Evolutionary conservation across 2,888 invertebrate species (phyloP).

Genomic region (Archaeoteleia sp.): DNA sequence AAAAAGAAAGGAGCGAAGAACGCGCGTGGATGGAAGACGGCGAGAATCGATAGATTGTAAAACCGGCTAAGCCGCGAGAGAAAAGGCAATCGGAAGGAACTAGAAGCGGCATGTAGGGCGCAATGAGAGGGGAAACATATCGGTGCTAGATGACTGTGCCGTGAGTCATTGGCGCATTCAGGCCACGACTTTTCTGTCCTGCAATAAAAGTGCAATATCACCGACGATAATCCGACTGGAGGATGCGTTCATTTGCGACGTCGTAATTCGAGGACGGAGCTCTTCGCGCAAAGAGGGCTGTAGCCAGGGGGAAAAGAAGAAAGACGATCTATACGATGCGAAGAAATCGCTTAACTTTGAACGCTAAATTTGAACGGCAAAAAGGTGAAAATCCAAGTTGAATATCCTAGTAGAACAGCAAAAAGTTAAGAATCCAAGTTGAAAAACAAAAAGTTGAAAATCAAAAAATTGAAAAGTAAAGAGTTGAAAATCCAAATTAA

Average conservation of each 20-base stretch:
- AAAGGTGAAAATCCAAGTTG: too few relatives aligned
- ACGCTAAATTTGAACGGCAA: too few relatives aligned
- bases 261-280: conserved; percentile 25
- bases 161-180: conserved; percentile 59
- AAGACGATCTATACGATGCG: not conserved
- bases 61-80: conserved; percentile 36
- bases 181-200: conserved; percentile 46
- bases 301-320: too few relatives aligned
- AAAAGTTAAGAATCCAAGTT: too few relatives aligned
- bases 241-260: conserved; percentile 60
- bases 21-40: conserved; percentile 23
- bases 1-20: conserved; percentile 14
- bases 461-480: too few relatives aligned
- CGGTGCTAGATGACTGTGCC: conserved; percentile 59
- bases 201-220: conserved; percentile 63
- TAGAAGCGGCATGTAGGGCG: conserved; percentile 40
- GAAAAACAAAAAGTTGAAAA: too few relatives aligned
- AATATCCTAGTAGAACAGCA: too few relatives aligned
- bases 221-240: conserved; percentile 59
- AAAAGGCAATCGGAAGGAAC: conserved; percentile 29
- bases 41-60: conserved; percentile 41
- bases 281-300: too few relatives aligned
- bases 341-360: too few relatives aligned
- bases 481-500: too few relatives aligned
- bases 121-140: conserved; percentile 61